phyloP scores from a whole-genome alignment of 1,140 invertebrate species.

The Lasaia peninsularis region DNA sequence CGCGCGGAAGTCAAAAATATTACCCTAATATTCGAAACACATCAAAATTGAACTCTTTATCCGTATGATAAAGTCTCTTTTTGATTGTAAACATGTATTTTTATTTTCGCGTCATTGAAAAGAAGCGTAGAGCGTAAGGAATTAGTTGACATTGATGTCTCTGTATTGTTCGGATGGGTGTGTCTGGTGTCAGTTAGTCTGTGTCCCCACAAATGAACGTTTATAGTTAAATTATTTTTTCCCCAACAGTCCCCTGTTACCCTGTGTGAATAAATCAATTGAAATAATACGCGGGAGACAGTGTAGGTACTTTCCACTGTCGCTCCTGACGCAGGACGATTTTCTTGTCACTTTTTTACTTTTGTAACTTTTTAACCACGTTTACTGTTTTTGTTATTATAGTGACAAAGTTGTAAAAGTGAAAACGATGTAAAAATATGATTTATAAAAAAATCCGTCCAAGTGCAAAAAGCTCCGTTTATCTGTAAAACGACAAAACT shows the following conservation, averaged over 20 bases:
- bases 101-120: slow-evolving; percentile 44
- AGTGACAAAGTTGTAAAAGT: too few species aligned
- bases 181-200: slow-evolving; percentile 39
- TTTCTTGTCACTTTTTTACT: too few species aligned
- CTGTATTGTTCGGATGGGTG: slow-evolving; percentile 39
- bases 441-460: too few species aligned
- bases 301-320: too few species aligned
- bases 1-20: slow-evolving; percentile 59
- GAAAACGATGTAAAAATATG: too few species aligned
- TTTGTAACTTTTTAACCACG: too few species aligned
- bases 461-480: too few species aligned
- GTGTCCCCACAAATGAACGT: slow-evolving; percentile 38
- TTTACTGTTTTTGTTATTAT: too few species aligned
- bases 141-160: slow-evolving; percentile 63
- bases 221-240: slow-evolving; percentile 24
- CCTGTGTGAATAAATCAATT: slow-evolving; percentile 5
- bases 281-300: neutral
- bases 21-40: slow-evolving; percentile 26
- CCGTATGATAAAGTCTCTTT: slow-evolving; percentile 16
- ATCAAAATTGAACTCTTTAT: slow-evolving; percentile 22
- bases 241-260: slow-evolving; percentile 8
- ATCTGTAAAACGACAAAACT: too few species aligned
- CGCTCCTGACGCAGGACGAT: too few species aligned
- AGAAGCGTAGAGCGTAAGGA: slow-evolving; percentile 58
- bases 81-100: slow-evolving; percentile 16